Conservation (phyloP, 2,113 vertebrate genomes). For the Saccopteryx leptura region DNA sequence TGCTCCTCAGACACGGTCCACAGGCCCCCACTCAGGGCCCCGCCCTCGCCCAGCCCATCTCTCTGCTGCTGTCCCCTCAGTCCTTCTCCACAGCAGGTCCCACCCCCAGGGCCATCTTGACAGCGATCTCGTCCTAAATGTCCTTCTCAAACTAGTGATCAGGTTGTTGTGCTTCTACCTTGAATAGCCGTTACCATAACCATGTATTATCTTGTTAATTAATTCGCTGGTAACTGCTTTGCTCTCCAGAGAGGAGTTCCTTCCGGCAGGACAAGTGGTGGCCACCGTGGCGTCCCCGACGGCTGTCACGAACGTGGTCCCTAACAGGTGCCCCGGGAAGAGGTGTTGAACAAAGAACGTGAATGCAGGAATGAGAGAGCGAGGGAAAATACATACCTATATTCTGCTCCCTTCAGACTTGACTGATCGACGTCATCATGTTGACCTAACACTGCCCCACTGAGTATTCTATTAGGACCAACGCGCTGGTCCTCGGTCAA, state of each 20-base stretch:
- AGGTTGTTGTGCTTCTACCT: background rate
- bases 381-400: background rate
- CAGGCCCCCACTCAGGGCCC: fast-evolving
- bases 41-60: fast-evolving
- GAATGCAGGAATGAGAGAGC: background rate
- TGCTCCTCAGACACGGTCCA: background rate
- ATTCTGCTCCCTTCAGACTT: background rate
- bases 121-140: background rate
- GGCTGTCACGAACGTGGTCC: background rate
- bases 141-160: background rate
- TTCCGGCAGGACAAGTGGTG: background rate
- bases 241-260: background rate
- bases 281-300: fast-evolving
- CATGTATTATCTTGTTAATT: background rate
- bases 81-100: background rate
- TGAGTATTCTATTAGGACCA: background rate
- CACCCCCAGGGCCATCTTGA: fast-evolving
- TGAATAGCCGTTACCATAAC: background rate
- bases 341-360: background rate
- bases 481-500: background rate
- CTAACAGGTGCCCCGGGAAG: background rate
- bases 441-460: background rate
- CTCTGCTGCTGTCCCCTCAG: background rate
- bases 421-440: background rate
- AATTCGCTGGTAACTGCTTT: background rate